These are phyloP conservation scores for Procapra przewalskii DNA, from an alignment of 2,113 vertebrate species.

Conservation along the genomic window DNA sequence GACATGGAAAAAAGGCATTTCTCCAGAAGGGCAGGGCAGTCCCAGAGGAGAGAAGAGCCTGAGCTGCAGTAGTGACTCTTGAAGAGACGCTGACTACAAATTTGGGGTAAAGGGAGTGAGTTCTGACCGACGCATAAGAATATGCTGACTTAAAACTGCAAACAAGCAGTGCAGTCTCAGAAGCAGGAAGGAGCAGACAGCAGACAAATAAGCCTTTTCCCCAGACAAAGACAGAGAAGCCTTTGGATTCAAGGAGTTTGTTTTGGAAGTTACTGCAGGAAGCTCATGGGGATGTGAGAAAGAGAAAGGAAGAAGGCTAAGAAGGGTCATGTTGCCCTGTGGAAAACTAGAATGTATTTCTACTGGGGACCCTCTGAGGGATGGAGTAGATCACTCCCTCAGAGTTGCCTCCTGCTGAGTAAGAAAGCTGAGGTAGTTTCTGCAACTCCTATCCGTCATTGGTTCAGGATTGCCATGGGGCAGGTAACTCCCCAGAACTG, in stretches of 20 bases:
- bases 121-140: not conserved
- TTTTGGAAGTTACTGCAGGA: not conserved
- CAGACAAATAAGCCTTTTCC: not conserved
- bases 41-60: not conserved
- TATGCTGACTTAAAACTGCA: not conserved
- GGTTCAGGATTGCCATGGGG: not conserved
- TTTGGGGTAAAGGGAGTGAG: not conserved
- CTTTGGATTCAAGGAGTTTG: not conserved
- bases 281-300: not conserved
- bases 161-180: not conserved
- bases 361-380: not conserved
- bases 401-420: not conserved
- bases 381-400: not conserved
- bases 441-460: not conserved
- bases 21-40: not conserved
- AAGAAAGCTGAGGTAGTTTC: not conserved
- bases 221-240: not conserved
- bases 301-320: not conserved
- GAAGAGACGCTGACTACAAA: not conserved
- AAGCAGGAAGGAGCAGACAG: not conserved
- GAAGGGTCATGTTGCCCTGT: not conserved
- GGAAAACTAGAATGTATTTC: not conserved
- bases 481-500: not conserved
- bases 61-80: not conserved
- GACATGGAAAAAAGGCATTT: not conserved